Evolutionary conservation across 2,113 vertebrate genomes (phyloP).

Genomic region (Nannobrachium achirus): DNA sequence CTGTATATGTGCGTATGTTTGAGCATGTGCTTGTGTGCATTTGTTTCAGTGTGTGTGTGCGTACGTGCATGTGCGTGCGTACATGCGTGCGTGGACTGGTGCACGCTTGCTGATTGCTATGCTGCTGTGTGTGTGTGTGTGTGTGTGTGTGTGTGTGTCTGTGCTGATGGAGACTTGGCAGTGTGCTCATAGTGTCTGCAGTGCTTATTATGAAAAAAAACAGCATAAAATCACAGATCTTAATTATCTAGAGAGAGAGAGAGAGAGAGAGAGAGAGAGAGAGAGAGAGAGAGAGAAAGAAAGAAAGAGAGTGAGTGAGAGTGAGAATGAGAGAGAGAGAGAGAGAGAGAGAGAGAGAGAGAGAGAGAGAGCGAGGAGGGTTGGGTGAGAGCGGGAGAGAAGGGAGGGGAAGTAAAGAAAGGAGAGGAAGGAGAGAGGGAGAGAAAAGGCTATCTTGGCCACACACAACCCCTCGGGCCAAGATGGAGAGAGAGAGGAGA

Average conservation of each 20-base stretch:
- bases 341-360: conserved; percentile 15
- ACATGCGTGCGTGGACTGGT: not conserved
- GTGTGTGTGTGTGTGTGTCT: no score
- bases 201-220: conserved; percentile 73
- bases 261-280: conserved; percentile 15
- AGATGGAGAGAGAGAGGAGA: no score
- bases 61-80: conserved; percentile 47
- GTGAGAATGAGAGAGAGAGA: not conserved
- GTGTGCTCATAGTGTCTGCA: conserved; percentile 63
- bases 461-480: no score
- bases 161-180: conserved; percentile 65
- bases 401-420: conserved; percentile 54
- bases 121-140: conserved; percentile 18
- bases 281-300: conserved; percentile 22
- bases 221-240: conserved; percentile 76
- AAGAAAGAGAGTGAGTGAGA: conserved; percentile 19
- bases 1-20: conserved; percentile 16
- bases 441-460: no score
- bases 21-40: no score
- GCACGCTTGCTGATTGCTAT: not conserved
- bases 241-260: conserved; percentile 74
- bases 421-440: conserved; percentile 32
- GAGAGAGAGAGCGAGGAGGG: conserved; percentile 36
- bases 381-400: conserved; percentile 56
- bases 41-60: conserved; percentile 32